Conservation (phyloP, 2,797 vertebrate genomes). For the Psittacula derbiana region DNA sequence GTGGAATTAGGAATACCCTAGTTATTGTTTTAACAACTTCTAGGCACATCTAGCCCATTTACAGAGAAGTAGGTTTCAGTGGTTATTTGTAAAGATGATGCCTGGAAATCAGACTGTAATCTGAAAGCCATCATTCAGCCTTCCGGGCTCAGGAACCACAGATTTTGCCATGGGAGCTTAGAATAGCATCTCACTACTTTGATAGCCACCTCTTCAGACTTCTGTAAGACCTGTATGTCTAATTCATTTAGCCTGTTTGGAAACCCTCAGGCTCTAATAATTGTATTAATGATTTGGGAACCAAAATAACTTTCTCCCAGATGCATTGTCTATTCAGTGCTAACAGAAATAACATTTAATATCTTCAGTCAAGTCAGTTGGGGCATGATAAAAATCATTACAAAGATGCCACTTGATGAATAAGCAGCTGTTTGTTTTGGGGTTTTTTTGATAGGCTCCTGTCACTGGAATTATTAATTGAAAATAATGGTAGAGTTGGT, state of each 20-base stretch:
- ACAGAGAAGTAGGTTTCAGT: neutral
- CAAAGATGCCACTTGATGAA: neutral
- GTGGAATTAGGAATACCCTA: neutral
- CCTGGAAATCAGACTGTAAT: neutral
- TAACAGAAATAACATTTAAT: neutral
- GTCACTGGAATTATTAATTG: neutral
- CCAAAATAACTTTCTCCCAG: neutral
- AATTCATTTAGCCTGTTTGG: neutral
- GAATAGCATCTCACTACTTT: neutral
- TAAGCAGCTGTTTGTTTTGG: neutral
- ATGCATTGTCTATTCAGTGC: neutral
- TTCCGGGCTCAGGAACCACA: neutral
- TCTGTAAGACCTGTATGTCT: neutral
- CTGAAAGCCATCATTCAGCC: neutral
- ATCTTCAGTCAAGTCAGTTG: neutral
- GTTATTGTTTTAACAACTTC: neutral
- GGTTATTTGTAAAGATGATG: neutral
- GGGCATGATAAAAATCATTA: neutral
- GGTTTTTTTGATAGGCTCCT: rapidly evolving
- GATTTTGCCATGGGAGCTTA: neutral
- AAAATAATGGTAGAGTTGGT: neutral
- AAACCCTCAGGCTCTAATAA: neutral
- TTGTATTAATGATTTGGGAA: neutral
- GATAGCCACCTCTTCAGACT: neutral
- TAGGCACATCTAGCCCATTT: neutral